Conservation (phyloP, 2,113 vertebrate genomes). For the Pseudorectes ferrugineus region DNA sequence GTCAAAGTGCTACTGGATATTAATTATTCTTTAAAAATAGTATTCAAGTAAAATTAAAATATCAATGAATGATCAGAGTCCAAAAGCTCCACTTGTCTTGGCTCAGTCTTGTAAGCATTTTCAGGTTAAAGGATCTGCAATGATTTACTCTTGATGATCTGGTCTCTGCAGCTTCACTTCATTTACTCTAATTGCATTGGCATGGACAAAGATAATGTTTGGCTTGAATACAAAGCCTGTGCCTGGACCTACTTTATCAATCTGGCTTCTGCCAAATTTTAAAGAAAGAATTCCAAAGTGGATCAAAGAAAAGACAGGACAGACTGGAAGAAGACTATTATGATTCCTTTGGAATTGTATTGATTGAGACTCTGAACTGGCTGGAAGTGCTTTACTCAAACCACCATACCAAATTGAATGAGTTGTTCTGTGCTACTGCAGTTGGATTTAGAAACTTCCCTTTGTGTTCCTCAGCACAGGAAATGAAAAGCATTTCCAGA, state of each 20-base stretch:
- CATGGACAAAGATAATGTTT: neutral
- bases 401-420: rapidly evolving
- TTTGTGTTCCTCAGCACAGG: neutral
- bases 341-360: neutral
- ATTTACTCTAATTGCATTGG: neutral
- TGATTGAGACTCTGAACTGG: neutral
- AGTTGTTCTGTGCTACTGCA: neutral
- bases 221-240: neutral
- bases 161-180: neutral
- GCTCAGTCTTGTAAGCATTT: neutral
- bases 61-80: neutral
- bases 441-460: neutral
- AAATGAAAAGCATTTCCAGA: neutral
- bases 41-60: neutral
- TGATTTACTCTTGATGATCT: neutral
- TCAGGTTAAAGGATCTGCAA: neutral
- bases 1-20: neutral
- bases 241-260: neutral
- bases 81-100: neutral
- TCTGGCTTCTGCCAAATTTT: neutral
- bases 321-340: neutral
- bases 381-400: neutral
- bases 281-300: neutral
- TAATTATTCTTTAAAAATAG: neutral
- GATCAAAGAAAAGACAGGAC: neutral